Base-by-base conservation (phyloP, 2,888 invertebrate genomes). In the Tortrix viridana region DNA sequence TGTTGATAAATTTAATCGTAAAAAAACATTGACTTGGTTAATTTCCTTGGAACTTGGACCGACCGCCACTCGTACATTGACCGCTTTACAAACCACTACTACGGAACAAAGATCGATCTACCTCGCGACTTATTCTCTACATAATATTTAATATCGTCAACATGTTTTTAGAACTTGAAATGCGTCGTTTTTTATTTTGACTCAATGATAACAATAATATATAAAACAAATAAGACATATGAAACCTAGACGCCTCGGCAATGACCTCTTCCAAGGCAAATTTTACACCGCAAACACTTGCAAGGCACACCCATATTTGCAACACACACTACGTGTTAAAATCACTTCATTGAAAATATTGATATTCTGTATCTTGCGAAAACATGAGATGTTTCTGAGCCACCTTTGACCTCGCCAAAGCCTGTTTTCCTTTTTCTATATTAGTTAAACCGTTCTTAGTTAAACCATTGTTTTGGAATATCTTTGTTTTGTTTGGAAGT, bases 31-130 rank as follows among this genome's bases (percentile, higher is more conserved):
- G 23, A 23, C 32, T 32, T 46, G 46, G 46, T 19, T 37, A 44
- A 38, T 12, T 16, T 58, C 53, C 63, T 63, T 58, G 63, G 63
- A 63, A 47, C 20, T 63, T 58, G 63, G 44, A 58, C 63, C 22
- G 63, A 47, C 41, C 47, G 44, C 46, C 12, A 18, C 9, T 14
- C 37, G 62, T 46, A 6, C 58, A 41, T 18, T 48, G 53, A 53
- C 57, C 53, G 53, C 22, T 18, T 32, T 22, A 57, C 5, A 44
- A 43, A 16, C 23, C 41, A n/a, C 14, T 26, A 53, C 3, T 26
- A 53, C 3, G 26, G 58, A 53, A 18, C 58, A 63, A 63, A 63
- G 63, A 19, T 37, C 58, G 37, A 46, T 41, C 32, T 32, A n/a
- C 22, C 43, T 49, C 32, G 41, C 9, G 37, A 46, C 46, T 46